Evolutionary conservation across 2,888 invertebrate genomes (phyloP).

Genomic region (Pegoplata infirma): DNA sequence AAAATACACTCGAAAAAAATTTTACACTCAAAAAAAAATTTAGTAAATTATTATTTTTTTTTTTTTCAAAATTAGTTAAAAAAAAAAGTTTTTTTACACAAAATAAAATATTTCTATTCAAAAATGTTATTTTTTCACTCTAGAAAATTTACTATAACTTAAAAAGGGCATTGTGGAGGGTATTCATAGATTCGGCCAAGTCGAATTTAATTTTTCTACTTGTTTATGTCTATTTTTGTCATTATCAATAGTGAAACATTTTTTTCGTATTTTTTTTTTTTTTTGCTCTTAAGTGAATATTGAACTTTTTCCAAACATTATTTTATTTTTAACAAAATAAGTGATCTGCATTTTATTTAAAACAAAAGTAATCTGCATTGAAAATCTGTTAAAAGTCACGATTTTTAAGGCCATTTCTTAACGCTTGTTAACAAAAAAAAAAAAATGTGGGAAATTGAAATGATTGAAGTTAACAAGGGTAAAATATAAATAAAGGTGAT

Average conservation of each 20-base stretch:
- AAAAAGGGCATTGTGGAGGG: too few species aligned
- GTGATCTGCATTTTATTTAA: constrained; percentile 1
- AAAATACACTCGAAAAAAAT: too few species aligned
- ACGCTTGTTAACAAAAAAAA: neutral
- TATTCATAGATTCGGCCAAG: too few species aligned
- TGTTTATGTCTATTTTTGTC: neutral
- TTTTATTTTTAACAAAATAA: neutral
- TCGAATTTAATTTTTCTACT: neutral
- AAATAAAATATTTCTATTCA: too few species aligned
- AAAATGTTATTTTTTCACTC: too few species aligned
- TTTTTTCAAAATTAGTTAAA: too few species aligned
- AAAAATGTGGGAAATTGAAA: constrained; percentile 13
- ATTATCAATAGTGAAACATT: neutral
- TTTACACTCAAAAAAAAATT: too few species aligned
- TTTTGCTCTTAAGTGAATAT: neutral
- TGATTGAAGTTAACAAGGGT: constrained; percentile 3
- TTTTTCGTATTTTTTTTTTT: neutral
- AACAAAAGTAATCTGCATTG: constrained; percentile 7
- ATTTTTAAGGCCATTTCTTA: constrained; percentile 34
- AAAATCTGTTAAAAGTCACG: constrained; percentile 28
- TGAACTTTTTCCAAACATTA: neutral
- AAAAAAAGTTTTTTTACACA: too few species aligned
- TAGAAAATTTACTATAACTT: too few species aligned
- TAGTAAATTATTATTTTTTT: too few species aligned
- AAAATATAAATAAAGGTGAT: neutral